Conservation (phyloP, 2,888 invertebrate species). For the Drosophila eohydei region DNA sequence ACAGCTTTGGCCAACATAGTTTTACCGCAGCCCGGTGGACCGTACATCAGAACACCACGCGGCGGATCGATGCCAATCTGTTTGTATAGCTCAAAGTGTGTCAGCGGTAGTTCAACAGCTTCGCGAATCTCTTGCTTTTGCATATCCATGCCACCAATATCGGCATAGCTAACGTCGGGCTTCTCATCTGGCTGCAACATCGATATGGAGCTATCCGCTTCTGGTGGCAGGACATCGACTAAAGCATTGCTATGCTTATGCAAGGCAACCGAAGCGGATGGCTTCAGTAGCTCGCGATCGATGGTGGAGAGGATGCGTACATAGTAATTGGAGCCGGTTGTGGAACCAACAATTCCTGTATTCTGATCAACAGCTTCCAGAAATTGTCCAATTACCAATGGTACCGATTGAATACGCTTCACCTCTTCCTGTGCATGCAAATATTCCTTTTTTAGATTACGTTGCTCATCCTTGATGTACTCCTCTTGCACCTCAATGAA, state of each 20-base stretch:
- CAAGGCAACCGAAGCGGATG: conserved; percentile 98
- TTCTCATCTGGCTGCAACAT: conserved; percentile 99
- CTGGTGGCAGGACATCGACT: conserved; percentile 99
- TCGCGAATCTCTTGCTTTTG: conserved; percentile 99
- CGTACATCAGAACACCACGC: conserved; percentile 98
- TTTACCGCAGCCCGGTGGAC: conserved; percentile 99
- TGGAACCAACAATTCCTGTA: conserved; percentile 99
- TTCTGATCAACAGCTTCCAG: conserved; percentile 99
- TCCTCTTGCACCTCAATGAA: conserved; percentile 99
- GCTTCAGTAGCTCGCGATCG: conserved; percentile 97
- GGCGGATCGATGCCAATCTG: conserved; percentile 99
- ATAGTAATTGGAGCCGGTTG: conserved; percentile 99
- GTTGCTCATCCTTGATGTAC: conserved; percentile 99
- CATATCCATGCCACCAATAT: conserved; percentile 99
- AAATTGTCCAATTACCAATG: conserved; percentile 99
- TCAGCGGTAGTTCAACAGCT: conserved; percentile 98
- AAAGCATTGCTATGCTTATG: conserved; percentile 99
- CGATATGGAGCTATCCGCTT: conserved; percentile 99
- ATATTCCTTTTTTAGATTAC: conserved; percentile 99
- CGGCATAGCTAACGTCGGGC: conserved; percentile 98
- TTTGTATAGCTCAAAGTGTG: conserved; percentile 99
- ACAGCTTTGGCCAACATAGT: conserved; percentile 99
- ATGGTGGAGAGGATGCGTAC: conserved; percentile 99
- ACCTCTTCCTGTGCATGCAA: conserved; percentile 99
- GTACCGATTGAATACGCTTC: conserved; percentile 99